Evolutionary conservation across 2,113 vertebrate species (phyloP).

Genomic region (Prionailurus bengalensis): DNA sequence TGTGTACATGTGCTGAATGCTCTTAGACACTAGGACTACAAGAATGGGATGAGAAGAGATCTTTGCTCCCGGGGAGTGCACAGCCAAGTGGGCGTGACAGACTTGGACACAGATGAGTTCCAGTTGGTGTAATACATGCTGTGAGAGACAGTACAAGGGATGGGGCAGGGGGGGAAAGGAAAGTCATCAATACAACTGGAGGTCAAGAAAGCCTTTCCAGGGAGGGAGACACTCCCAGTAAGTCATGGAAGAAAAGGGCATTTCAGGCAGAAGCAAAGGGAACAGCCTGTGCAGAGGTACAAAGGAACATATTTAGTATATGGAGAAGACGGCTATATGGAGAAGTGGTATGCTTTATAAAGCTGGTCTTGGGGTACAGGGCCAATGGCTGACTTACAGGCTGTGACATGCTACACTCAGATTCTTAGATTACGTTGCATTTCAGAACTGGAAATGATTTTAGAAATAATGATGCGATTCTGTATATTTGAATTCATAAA

Average conservation of each 20-base stretch:
- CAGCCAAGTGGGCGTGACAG: neutral
- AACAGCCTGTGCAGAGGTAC: neutral
- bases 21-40: neutral
- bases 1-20: neutral
- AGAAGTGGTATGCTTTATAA: neutral
- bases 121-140: neutral
- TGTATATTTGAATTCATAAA: conserved; percentile 18
- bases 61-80: neutral
- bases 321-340: neutral
- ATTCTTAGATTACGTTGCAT: neutral
- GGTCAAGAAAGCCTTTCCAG: neutral
- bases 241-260: neutral
- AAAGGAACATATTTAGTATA: neutral
- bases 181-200: neutral
- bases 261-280: neutral
- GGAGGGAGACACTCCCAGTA: neutral
- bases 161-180: neutral
- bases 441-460: conserved; percentile 34
- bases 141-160: neutral
- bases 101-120: neutral
- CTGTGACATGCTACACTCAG: neutral
- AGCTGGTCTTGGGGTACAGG: neutral
- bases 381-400: neutral
- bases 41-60: neutral
- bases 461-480: conserved; percentile 4